These are phyloP conservation scores for Danio aesculapii DNA, from an alignment of 2,797 vertebrate species.

Conservation along the genomic window DNA sequence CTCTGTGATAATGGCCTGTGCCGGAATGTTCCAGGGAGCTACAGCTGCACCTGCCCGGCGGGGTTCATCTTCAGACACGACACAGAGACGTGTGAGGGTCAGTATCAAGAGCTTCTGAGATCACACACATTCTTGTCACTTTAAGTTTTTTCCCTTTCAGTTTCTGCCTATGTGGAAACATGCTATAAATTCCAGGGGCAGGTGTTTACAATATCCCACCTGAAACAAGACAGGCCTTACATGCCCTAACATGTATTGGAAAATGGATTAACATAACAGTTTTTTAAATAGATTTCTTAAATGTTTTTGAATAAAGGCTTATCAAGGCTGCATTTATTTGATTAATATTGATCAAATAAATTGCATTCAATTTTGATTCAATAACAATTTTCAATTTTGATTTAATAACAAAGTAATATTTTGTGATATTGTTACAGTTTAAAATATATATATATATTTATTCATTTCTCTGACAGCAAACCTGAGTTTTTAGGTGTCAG, in stretches of 20 bases:
- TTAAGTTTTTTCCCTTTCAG: background rate
- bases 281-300: background rate
- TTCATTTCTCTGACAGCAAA: background rate
- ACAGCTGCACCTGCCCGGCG: constrained; percentile 86
- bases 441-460: background rate
- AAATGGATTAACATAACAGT: background rate
- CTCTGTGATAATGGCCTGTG: constrained; percentile 88
- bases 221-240: background rate
- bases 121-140: background rate
- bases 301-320: background rate
- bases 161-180: background rate
- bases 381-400: no score
- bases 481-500: background rate
- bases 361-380: no score
- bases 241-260: background rate
- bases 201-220: background rate
- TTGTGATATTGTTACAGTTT: background rate
- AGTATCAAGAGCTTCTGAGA: background rate
- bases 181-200: constrained; percentile 8
- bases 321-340: background rate
- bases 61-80: constrained; percentile 85
- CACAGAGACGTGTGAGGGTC: constrained; percentile 88
- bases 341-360: no score
- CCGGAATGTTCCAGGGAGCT: constrained; percentile 87
- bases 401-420: background rate